Percentiles rank a stretch among this genome's conserved stretches.
phyloP scores from a whole-genome alignment of 2,797 vertebrate genomes.

The Anguilla anguilla region DNA sequence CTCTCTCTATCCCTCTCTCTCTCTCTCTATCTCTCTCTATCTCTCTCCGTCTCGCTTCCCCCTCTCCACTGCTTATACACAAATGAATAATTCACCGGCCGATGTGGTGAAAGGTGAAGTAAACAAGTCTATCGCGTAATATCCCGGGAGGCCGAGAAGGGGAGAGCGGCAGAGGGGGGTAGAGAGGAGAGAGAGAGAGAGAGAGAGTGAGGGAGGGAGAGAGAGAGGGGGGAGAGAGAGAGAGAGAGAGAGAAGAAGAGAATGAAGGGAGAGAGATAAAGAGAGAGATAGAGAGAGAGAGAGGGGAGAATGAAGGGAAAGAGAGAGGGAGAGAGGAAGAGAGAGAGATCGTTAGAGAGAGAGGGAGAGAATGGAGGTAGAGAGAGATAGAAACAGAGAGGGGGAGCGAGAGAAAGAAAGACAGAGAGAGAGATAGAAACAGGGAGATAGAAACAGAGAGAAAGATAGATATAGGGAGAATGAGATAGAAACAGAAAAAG shows the following conservation, averaged over 20 bases:
- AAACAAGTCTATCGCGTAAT: constrained; percentile 85
- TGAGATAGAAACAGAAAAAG: too few species aligned
- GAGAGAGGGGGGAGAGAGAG: constrained; percentile 24
- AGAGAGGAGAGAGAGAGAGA: constrained; percentile 49
- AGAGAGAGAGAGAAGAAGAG: too few species aligned
- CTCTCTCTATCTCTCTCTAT: constrained; percentile 39
- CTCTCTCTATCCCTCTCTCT: constrained; percentile 24
- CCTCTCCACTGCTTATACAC: constrained; percentile 69
- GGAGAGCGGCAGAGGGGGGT: too few species aligned
- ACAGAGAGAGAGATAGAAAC: too few species aligned
- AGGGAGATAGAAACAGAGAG: too few species aligned
- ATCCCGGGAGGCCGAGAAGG: constrained; percentile 73
- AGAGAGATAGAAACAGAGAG: too few species aligned
- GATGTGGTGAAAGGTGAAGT: constrained; percentile 83
- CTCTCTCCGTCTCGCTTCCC: constrained; percentile 38
- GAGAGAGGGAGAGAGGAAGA: constrained; percentile 25
- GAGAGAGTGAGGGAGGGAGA: constrained; percentile 43
- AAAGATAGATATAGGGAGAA: not conserved
- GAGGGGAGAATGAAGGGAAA: constrained; percentile 14
- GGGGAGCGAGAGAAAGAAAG: too few species aligned
- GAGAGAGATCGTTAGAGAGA: constrained; percentile 28
- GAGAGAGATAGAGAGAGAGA: constrained; percentile 49
- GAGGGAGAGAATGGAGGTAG: too few species aligned
- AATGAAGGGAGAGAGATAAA: constrained; percentile 50
- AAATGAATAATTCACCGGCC: constrained; percentile 83